Evolutionary conservation across 1,140 invertebrate genomes (phyloP), one percentile per base, ranked within the genome.

Genomic region (Bilobella aurantiaca): DNA sequence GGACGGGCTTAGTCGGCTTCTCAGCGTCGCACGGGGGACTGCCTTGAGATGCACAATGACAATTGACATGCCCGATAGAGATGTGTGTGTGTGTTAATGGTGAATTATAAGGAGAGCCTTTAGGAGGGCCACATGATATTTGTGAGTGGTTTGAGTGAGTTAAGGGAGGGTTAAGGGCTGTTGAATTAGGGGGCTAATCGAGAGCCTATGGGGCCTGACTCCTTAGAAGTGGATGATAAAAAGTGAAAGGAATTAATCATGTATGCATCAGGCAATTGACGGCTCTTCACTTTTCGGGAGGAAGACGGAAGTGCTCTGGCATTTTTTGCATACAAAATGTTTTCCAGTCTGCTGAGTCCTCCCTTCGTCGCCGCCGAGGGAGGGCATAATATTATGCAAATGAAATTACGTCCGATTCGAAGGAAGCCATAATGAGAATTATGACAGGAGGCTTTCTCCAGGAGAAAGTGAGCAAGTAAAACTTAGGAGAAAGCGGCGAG

Each of bases 281-380:
- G 34, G 8, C 34, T 42, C 34, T 18, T 18, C 49, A 5, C 49
- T 53, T 23, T 5, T n/a, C n/a, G n/a, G n/a, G n/a, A n/a, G n/a
- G n/a, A n/a, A 53, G 25, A 53, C 49, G 49, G 49, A 53, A 53
- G 49, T 53, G 23, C 49, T 53, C 12, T 23, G 8, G 8, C 12
- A 53, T 53, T 53, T 53, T 53, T 53, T 53, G 49, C 49, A 53
- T 53, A 53, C 49, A 23, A 23, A 53, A 23, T 53, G 49, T 16
- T 8, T 53, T 53, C 49, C 49, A 53, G 12, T 53, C 49, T 18
- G 49, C 25, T 53, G 49, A 53, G 3, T 23, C 23, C 23, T 23
- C 49, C 12, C 49, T 14, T 23, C 49, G 49, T 53, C 5, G 5
- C 12, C 12, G 14, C 49, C 12, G 49, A 53, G 3, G 49, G 25